Evolutionary conservation across 2,888 invertebrate species (phyloP).

Genomic region (Drosophila hamatofila): DNA sequence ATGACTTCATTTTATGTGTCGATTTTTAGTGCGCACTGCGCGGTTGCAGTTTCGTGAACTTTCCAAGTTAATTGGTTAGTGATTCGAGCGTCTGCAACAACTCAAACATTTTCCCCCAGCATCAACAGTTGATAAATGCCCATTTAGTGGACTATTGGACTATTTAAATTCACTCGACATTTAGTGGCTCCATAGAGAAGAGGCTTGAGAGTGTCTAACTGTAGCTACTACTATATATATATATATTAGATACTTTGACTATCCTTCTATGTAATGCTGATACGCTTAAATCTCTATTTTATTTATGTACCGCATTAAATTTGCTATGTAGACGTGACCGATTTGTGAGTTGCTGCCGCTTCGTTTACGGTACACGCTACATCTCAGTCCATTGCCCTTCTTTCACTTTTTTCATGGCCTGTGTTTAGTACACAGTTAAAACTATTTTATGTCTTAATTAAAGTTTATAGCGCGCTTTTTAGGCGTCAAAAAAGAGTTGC

Average conservation of each 20-base stretch:
- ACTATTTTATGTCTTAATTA: constrained; percentile 83
- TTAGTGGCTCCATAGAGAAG: not conserved
- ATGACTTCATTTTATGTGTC: constrained; percentile 79
- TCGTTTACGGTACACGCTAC: constrained; percentile 32
- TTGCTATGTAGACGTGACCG: constrained; percentile 41
- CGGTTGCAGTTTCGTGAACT: constrained; percentile 76
- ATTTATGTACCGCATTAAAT: constrained; percentile 46
- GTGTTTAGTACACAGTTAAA: constrained; percentile 72
- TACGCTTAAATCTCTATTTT: not conserved
- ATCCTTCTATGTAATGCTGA: not conserved
- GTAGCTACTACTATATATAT: not conserved
- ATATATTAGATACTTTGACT: not conserved
- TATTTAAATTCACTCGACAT: constrained; percentile 4
- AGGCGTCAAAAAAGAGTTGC: constrained; percentile 75
- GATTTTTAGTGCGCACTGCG: constrained; percentile 70
- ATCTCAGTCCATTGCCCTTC: constrained; percentile 53
- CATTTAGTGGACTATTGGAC: constrained; percentile 23
- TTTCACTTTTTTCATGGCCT: constrained; percentile 45
- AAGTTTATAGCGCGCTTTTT: constrained; percentile 77
- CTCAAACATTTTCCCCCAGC: constrained; percentile 38
- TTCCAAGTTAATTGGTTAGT: constrained; percentile 75
- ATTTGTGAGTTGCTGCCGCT: constrained; percentile 39
- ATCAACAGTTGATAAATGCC: constrained; percentile 37
- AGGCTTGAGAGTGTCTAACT: not conserved
- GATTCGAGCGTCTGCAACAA: constrained; percentile 62